A percentile compares a stretch with the other conserved stretches of the same genome.
phyloP scores from a whole-genome alignment of 2,113 vertebrate species.

The Laticauda colubrina region DNA sequence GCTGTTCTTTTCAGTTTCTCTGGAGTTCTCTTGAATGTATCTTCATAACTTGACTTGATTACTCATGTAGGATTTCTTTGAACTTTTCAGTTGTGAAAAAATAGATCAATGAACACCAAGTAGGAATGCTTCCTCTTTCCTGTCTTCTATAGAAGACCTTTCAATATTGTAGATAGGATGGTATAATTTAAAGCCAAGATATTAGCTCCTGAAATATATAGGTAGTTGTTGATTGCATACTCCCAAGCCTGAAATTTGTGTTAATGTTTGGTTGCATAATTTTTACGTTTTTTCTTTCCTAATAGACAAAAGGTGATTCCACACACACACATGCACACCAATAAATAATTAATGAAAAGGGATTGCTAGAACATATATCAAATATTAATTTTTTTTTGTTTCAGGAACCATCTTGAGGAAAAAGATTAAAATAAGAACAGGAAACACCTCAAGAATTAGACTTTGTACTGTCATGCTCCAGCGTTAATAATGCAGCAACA shows the following conservation, averaged over 20 bases:
- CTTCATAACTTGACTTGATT: conserved; percentile 11
- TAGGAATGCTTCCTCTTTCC: background rate
- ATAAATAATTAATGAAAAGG: background rate
- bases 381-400: background rate
- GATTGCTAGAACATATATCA: background rate
- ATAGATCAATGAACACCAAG: conserved; percentile 23
- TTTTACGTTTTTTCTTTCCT: background rate
- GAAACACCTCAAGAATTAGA: background rate
- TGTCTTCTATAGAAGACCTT: background rate
- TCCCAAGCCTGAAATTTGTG: background rate
- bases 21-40: background rate
- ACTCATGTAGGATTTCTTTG: conserved; percentile 8
- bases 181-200: background rate
- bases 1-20: background rate
- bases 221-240: background rate
- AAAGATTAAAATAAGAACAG: background rate
- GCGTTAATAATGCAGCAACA: background rate
- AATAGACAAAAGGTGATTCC: background rate
- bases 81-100: conserved; percentile 41
- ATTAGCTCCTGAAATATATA: background rate
- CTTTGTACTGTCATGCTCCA: background rate
- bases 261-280: background rate
- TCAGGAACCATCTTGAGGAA: background rate
- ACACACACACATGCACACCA: background rate
- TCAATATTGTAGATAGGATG: background rate